Base-by-base conservation (phyloP, 2,113 vertebrate genomes). In the Sardina pilchardus region DNA sequence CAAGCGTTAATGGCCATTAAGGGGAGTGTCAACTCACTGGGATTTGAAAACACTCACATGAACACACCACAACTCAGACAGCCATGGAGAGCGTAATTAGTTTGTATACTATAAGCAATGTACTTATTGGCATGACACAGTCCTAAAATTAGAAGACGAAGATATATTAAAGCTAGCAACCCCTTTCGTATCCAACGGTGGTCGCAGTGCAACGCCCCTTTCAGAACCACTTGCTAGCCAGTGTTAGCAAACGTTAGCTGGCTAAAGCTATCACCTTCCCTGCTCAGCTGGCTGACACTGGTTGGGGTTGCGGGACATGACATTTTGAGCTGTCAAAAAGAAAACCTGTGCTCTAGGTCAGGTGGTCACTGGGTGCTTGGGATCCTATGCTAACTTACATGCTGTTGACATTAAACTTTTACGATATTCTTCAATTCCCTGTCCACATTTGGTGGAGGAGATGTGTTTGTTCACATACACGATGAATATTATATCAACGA, bases 171-270 rank as follows among this genome's bases (percentile, higher is more conserved):
- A 78, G 71, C 71, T 17, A 78, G 12, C 71, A 63, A 63, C 24
- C 5, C 10, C 71, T 16, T 30, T 78, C 12, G 71, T 78, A 78
- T 78, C 34, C 14, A 56, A 42, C 34, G 50, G 50, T 83, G 82
- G 50, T 83, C 48, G 34, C 56, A 59, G 82, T 83, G 82, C 82
- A 59, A 85, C 84, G 84, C 84, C 84, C 84, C 84, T 85, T 81
- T 85, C 71, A 36, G 34, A 81, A 53, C 84, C 82, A 78, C 71
- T 78, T 78, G 34, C 26, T 78, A 39, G 71, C 71, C 71, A 78
- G 16, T 12, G 30, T 36, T 78, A 78, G 71, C 71, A 10, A 78
- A 78, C 30, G 34, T 67, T 78, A 78, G 71, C 71, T 30, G 34
- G 71, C 26, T 30, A 78, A 36, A 39, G 71, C 71, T 78, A 78